Evolutionary conservation across 2,113 vertebrate species (phyloP), one percentile per base, ranked within the genome.

Genomic region (Triplophysa dalaica): DNA sequence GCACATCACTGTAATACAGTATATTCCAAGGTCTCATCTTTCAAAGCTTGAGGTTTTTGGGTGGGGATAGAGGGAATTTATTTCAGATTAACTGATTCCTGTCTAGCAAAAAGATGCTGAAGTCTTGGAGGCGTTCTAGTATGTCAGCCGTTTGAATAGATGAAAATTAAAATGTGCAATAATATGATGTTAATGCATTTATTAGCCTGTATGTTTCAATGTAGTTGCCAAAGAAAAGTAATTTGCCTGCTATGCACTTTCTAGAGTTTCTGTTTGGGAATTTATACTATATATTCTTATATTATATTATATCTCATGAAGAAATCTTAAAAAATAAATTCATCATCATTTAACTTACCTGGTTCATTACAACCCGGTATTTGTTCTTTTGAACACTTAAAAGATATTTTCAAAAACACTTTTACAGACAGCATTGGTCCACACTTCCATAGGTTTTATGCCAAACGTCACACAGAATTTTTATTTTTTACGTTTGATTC

Each of bases 171-270:
- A 75, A 63, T 58, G 60, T 48, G 54, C 75, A 48, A 60, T 78
- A 74, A 82, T 78, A 43, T 61, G 26, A 52, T 21, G 52, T 72
- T 82, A 70, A 70, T 73, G 24, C 41, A 73, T 66, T 60, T 54
- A 75, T 79, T 82, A 82, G 52, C 22, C 13, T 64, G 43, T 21
- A 56, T 79, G 17, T 33, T 74, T 78, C 14, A 69, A 45, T 75
- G 24, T 24, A 17, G 45, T 63, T 33, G 6, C 29, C 50, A 9
- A 41, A 74, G n/a, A 56, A 75, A 66, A 43, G 60, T 41, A 9
- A 22, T 61, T 61, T 60, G 21, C 13, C 41, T 62, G 33, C 21
- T 4, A 66, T 21, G 29, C 24, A 24, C 43, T 70, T 45, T 70
- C 62, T 24, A 12, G 3, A 48, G 63, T 50, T 78, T 29, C 38